Percentiles rank a stretch among this genome's conserved stretches.
Evolutionary conservation across 2,888 invertebrate species (phyloP).

Genomic region (Heliconius erato): DNA sequence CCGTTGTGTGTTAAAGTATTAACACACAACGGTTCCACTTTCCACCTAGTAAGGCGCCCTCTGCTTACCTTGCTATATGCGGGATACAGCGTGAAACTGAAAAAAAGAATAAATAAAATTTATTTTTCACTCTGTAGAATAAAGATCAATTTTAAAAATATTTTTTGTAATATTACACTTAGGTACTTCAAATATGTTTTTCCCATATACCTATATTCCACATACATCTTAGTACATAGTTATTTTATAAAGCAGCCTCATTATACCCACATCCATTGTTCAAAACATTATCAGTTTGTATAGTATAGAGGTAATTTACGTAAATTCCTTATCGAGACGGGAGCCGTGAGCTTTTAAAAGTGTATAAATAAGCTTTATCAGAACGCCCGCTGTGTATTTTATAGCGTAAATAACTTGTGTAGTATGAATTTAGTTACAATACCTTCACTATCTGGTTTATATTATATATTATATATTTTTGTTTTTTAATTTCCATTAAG

Average conservation of each 20-base stretch:
- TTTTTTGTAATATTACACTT: neutral
- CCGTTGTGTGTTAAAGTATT: too few species aligned
- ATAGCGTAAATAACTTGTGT: slow-evolving; percentile 51
- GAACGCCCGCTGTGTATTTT: slow-evolving; percentile 58
- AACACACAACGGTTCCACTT: too few species aligned
- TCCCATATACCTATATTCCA: neutral
- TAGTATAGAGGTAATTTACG: slow-evolving; percentile 66
- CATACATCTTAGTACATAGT: neutral
- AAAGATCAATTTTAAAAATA: too few species aligned
- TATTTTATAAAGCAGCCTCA: slow-evolving; percentile 29
- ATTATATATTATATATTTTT: too few species aligned
- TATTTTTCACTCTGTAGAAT: too few species aligned
- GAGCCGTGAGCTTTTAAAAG: slow-evolving; percentile 67
- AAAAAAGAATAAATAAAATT: too few species aligned
- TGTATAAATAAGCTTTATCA: slow-evolving; percentile 69
- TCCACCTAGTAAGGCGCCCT: too few species aligned
- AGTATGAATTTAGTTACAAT: slow-evolving; percentile 38
- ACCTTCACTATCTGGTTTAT: slow-evolving; percentile 32
- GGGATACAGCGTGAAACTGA: too few species aligned
- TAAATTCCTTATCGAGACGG: slow-evolving; percentile 71
- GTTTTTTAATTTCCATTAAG: neutral
- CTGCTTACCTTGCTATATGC: too few species aligned
- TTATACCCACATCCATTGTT: slow-evolving; percentile 47
- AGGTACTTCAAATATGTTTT: neutral
- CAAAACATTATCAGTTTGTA: slow-evolving; percentile 50